Conservation (phyloP, 2,113 vertebrate species). For the Antigone vipio region DNA sequence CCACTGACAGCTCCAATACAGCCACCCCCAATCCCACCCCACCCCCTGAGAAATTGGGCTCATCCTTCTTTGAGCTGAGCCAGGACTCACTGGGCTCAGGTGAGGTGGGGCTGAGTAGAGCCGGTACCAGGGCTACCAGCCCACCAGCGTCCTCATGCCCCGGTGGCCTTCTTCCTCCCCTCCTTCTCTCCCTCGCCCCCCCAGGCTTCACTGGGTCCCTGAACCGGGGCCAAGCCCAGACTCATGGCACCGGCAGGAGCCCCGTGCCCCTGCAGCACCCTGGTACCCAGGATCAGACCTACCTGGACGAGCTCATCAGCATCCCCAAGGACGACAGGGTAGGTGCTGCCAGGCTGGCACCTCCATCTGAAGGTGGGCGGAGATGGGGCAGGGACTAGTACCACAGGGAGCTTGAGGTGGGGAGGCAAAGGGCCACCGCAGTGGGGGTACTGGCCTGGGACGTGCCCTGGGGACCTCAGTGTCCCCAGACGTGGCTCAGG, state of each 20-base stretch:
- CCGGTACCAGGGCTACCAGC: neutral
- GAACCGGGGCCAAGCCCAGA: neutral
- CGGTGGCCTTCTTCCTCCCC: neutral
- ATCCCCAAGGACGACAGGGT: slow-evolving; percentile 22
- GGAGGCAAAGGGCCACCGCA: neutral
- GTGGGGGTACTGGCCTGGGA: neutral
- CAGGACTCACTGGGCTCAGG: neutral
- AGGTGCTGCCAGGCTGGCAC: neutral
- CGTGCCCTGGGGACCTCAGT: neutral
- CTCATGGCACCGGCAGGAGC: neutral
- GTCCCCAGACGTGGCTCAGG: neutral
- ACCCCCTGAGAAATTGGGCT: neutral
- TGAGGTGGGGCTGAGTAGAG: neutral
- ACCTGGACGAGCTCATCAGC: slow-evolving; percentile 30
- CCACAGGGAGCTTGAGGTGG: neutral
- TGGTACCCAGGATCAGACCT: neutral
- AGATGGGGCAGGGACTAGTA: fast-evolving
- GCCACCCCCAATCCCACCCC: fast-evolving
- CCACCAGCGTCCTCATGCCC: neutral
- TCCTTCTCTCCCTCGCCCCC: neutral
- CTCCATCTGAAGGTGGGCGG: neutral
- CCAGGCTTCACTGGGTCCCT: neutral
- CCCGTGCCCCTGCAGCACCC: fast-evolving
- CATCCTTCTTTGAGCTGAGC: neutral
- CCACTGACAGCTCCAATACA: neutral